Evolutionary conservation across 2,113 vertebrate species (phyloP), one percentile per base, ranked within the genome.

Genomic region (Cyprinodon tularosa): DNA sequence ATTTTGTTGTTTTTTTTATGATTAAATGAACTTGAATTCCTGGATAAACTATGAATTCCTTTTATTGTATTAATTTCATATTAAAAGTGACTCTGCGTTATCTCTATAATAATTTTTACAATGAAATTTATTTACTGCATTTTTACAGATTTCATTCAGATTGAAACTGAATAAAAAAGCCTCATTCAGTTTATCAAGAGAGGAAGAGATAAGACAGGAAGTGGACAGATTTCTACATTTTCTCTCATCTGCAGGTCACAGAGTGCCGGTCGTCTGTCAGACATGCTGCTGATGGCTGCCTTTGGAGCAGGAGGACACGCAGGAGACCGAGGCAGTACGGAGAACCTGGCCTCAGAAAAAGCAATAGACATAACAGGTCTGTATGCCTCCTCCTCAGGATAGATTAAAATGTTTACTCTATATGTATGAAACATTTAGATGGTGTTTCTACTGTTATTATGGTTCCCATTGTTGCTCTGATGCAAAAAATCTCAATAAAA

Each of bases 271-370:
- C 96, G 95, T 64, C 94, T 99, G 85, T 98, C 98, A 0, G 97
- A 99, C 77, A 92, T 99, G 87, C 94, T 99, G 22, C 94, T 99
- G 36, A 97, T 96, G 94, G 97, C 98, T 20, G 98, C 98, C 0
- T 99, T 99, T 75, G 97, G 97, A 74, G 92, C 97, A 22, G 95
- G 96, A 22, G 93, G 94, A 0, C 95, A 95, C 78, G 93, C 90
- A 53, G 91, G 93, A 0, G 97, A 98, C 66, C 84, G 94, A 1
- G 95, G 95, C 80, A 98, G 96, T 94, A 90, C 77, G 0, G 97
- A 99, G 84, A 98, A 97, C 89, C 91, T 98, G 78, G 95, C 94
- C 70, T 90, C 93, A 2, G 97, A 98, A 87, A 97, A 93, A 90
- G 96, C 96, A 39, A 96, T 97, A 93, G 96, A 98, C 60, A 95